Evolutionary conservation across 2,888 invertebrate species (phyloP).

Genomic region (Ophion ventricosus): DNA sequence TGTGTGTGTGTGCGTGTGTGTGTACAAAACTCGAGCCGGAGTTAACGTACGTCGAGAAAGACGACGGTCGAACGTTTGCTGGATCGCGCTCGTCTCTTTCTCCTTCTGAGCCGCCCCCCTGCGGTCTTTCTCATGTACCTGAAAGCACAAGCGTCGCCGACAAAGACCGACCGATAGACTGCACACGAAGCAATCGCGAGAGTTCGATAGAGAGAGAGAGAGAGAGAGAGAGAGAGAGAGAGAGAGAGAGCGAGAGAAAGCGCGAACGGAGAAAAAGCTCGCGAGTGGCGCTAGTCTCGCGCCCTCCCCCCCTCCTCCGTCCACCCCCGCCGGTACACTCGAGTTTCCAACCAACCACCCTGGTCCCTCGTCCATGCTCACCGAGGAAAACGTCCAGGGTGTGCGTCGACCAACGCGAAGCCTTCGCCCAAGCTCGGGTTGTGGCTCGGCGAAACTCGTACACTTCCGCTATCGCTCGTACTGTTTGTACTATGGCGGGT

Average conservation of each 20-base stretch:
- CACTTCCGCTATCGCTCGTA: constrained; percentile 19
- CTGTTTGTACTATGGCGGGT: constrained; percentile 48
- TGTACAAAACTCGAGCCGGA: constrained; percentile 68
- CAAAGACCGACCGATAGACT: constrained; percentile 11
- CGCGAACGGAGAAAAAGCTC: constrained; percentile 22
- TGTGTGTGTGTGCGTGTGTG: constrained; percentile 30
- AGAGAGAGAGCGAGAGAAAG: background rate
- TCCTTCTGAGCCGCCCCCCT: background rate
- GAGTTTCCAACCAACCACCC: constrained; percentile 35
- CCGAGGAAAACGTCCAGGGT: constrained; percentile 26
- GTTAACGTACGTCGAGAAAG: constrained; percentile 77
- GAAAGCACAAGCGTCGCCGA: background rate
- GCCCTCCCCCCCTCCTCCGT: no score
- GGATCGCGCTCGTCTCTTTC: constrained; percentile 46
- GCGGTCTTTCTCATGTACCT: constrained; percentile 9
- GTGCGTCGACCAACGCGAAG: background rate
- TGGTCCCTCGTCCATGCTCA: background rate
- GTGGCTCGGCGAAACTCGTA: background rate
- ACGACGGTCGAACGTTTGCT: constrained; percentile 73
- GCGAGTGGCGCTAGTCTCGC: constrained; percentile 42
- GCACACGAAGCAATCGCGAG: background rate
- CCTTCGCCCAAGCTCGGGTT: constrained; percentile 21
- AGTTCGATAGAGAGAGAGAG: no score
- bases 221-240: constrained; percentile 7
- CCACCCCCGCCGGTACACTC: no score